Conservation (phyloP, 2,797 vertebrate species). For the Platyrinchus mystaceus region DNA sequence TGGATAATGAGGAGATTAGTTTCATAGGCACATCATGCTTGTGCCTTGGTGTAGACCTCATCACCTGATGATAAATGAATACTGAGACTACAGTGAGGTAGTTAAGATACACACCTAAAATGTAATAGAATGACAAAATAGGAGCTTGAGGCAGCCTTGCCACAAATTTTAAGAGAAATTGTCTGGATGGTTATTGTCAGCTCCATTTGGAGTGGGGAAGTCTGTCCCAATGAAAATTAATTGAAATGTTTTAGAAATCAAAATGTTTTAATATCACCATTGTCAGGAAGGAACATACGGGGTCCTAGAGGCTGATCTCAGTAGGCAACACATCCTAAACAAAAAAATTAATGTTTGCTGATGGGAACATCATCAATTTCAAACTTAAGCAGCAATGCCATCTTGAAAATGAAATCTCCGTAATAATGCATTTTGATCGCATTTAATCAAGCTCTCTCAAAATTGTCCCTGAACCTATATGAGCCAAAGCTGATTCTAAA, state of each 20-base stretch:
- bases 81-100: background rate
- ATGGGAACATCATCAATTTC: background rate
- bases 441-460: rapidly evolving
- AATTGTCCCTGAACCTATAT: background rate
- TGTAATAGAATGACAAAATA: background rate
- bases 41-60: background rate
- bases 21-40: background rate
- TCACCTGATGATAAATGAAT: background rate
- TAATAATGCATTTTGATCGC: background rate
- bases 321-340: background rate
- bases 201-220: background rate
- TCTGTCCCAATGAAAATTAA: background rate
- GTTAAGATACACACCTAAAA: background rate
- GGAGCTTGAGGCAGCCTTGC: background rate
- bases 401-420: background rate
- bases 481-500: background rate
- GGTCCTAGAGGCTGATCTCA: background rate
- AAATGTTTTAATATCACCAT: background rate
- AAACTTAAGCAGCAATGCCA: background rate
- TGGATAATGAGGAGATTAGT: background rate
- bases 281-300: background rate
- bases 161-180: background rate
- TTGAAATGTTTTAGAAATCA: background rate
- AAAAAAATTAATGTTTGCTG: background rate
- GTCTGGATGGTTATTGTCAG: background rate